A percentile compares a stretch with the other conserved stretches of the same genome.
Conservation (phyloP, 2,113 vertebrate species). For the Rutilus rutilus region DNA sequence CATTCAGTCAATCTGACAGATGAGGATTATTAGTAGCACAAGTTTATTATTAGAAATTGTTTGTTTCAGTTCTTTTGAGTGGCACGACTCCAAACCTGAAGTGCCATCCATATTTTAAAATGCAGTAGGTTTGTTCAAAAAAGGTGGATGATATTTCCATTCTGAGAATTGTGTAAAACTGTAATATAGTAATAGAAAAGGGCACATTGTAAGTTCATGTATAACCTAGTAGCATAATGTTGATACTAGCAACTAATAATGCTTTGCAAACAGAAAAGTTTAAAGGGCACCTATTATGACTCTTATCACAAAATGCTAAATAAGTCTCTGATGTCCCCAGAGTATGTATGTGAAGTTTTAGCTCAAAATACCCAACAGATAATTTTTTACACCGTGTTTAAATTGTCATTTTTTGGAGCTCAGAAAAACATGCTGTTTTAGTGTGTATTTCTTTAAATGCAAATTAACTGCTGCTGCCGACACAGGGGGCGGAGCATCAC, state of each 20-base stretch:
- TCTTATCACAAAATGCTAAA: too few species aligned
- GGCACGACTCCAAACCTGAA: neutral
- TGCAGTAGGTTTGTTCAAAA: neutral
- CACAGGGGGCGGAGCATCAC: too few species aligned
- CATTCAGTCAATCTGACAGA: neutral
- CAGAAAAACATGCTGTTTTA: too few species aligned
- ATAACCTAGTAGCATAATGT: neutral
- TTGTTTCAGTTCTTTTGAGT: neutral
- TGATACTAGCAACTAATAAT: constrained; percentile 2
- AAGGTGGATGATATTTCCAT: neutral
- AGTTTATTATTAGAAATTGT: neutral
- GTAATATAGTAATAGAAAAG: neutral
- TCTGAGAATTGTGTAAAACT: neutral
- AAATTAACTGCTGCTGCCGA: too few species aligned
- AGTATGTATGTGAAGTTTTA: too few species aligned
- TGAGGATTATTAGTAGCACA: neutral
- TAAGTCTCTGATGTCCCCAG: too few species aligned
- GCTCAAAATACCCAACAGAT: too few species aligned
- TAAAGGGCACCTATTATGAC: too few species aligned
- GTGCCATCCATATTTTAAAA: neutral
- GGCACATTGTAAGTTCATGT: neutral
- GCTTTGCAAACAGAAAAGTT: neutral
- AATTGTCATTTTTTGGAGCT: too few species aligned
- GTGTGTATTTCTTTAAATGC: too few species aligned
- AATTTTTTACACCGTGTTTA: too few species aligned